Evolutionary conservation across 2,888 invertebrate genomes (phyloP).

Genomic region (Ichneumoninae sp.): DNA sequence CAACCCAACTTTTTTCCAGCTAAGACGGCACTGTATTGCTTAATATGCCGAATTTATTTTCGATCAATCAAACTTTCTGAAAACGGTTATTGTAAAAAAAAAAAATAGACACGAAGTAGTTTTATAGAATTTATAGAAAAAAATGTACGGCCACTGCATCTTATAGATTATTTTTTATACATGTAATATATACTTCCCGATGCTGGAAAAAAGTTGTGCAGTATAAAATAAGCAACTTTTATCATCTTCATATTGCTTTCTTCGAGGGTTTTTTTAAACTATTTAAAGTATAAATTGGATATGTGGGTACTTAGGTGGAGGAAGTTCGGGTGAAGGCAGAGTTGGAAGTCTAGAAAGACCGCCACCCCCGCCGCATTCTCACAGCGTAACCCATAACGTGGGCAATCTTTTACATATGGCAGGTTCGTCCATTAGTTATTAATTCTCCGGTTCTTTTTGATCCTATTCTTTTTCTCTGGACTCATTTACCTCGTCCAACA

Average conservation of each 20-base stretch:
- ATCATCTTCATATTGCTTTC: neutral
- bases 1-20: neutral
- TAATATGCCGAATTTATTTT: neutral
- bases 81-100: neutral
- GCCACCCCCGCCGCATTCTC: conserved; percentile 89
- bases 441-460: conserved; percentile 42
- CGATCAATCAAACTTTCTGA: neutral
- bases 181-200: neutral
- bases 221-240: neutral
- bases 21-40: neutral
- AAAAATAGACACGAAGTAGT: neutral
- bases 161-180: neutral
- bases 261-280: neutral
- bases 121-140: neutral
- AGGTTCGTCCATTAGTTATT: conserved; percentile 85
- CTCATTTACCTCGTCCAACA: neutral
- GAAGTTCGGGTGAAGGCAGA: conserved; percentile 85
- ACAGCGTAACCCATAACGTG: conserved; percentile 87
- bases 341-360: conserved; percentile 88
- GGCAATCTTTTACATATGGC: conserved; percentile 93
- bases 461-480: neutral
- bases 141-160: neutral
- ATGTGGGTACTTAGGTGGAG: conserved; percentile 84
- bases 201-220: neutral
- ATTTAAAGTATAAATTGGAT: conserved; percentile 53